phyloP scores from a whole-genome alignment of 1,140 invertebrate species.

The Rhizoglyphus robini region DNA sequence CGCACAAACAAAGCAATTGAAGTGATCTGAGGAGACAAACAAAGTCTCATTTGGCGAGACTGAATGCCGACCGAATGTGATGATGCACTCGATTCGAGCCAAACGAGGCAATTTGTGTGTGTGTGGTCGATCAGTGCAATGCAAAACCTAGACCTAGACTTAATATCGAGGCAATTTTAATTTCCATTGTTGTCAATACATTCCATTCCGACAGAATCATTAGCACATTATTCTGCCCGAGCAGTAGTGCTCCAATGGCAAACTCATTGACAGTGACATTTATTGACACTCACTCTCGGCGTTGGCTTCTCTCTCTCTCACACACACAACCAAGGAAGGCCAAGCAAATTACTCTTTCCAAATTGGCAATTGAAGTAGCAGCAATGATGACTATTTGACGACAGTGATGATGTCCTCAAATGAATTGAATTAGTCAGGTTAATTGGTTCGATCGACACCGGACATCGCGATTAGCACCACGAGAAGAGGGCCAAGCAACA shows the following conservation, averaged over 20 bases:
- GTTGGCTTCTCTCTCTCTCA: too few relatives aligned
- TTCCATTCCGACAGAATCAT: too few relatives aligned
- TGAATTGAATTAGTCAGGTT: not conserved
- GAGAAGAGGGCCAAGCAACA: slow-evolving; percentile 62
- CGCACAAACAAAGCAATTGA: not conserved
- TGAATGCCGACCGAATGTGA: not conserved
- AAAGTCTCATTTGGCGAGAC: not conserved
- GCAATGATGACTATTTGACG: not conserved
- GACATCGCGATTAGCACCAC: slow-evolving; percentile 42
- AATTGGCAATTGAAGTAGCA: not conserved
- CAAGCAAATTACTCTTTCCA: not conserved
- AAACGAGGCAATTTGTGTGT: too few relatives aligned
- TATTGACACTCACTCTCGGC: too few relatives aligned
- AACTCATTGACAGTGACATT: too few relatives aligned
- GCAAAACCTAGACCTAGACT: too few relatives aligned
- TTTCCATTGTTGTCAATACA: too few relatives aligned
- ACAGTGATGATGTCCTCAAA: slow-evolving; percentile 9
- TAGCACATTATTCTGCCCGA: too few relatives aligned
- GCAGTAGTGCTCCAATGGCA: too few relatives aligned
- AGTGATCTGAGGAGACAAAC: not conserved
- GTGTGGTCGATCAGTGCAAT: too few relatives aligned
- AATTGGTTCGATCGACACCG: not conserved
- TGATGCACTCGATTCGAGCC: too few relatives aligned
- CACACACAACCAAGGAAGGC: not conserved
- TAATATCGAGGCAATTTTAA: too few relatives aligned